These are phyloP conservation scores for Oreotragus oreotragus DNA, from an alignment of 2,113 vertebrate species.

Conservation along the genomic window DNA sequence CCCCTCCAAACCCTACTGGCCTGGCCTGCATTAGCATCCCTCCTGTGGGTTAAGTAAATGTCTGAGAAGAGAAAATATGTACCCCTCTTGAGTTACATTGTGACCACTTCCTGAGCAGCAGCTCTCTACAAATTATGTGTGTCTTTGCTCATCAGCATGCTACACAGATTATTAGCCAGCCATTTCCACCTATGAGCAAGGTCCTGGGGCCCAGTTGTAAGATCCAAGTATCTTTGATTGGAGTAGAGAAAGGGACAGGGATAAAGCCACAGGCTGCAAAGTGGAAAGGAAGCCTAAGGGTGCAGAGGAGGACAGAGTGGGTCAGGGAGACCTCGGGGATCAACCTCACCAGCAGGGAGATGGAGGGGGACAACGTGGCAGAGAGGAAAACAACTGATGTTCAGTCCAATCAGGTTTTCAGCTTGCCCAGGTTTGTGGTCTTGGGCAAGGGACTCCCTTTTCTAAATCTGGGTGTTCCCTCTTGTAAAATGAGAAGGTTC, in stretches of 20 bases:
- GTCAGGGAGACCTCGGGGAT: background rate
- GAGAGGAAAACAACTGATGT: background rate
- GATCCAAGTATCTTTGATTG: background rate
- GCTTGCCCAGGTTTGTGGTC: background rate
- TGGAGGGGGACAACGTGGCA: background rate
- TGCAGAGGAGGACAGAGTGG: background rate
- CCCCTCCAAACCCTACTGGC: background rate
- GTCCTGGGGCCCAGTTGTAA: background rate
- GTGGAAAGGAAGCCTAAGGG: background rate
- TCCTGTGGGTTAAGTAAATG: constrained; percentile 10
- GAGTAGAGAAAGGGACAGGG: background rate
- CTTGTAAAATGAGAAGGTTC: background rate
- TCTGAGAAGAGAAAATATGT: background rate
- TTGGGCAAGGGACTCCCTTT: background rate
- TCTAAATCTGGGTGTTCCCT: background rate
- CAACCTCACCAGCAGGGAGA: background rate
- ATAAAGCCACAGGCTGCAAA: background rate
- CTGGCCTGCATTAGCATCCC: background rate
- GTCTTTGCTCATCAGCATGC: background rate
- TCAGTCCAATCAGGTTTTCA: background rate
- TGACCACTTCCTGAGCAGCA: background rate
- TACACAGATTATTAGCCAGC: background rate
- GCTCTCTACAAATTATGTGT: background rate
- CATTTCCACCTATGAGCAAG: background rate
- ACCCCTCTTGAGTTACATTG: background rate